phyloP scores from a whole-genome alignment of 2,113 vertebrate species.

The Jacana jacana region DNA sequence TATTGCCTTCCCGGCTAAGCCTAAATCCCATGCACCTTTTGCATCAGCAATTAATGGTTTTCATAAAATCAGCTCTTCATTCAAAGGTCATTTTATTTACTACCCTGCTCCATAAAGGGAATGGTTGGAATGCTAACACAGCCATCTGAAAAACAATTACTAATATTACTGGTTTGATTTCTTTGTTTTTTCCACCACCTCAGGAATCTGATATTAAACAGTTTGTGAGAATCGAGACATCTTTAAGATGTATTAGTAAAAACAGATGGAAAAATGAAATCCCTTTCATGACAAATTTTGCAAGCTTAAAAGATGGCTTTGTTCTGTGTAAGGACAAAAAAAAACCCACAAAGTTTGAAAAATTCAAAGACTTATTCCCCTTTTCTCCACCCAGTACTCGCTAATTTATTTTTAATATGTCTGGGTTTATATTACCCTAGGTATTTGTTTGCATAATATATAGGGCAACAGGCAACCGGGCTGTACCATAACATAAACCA shows the following conservation, averaged over 20 bases:
- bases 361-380: neutral
- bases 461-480: neutral
- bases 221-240: neutral
- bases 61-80: neutral
- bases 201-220: neutral
- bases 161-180: neutral
- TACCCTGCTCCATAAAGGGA: neutral
- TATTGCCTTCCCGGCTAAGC: neutral
- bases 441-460: constrained; percentile 17
- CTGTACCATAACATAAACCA: neutral
- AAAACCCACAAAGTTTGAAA: neutral
- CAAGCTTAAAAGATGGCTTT: neutral
- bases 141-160: neutral
- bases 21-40: neutral
- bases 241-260: neutral
- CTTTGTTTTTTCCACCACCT: neutral
- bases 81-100: constrained; percentile 17
- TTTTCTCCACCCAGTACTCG: neutral
- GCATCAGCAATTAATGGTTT: neutral
- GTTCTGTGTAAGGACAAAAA: neutral
- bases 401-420: neutral
- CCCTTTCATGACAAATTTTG: neutral
- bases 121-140: neutral
- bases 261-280: neutral
- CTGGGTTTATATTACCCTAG: constrained; percentile 11